phyloP scores from a whole-genome alignment of 35 echinoderm and acorn worm species.

The Heliocidaris erythrogramma region DNA sequence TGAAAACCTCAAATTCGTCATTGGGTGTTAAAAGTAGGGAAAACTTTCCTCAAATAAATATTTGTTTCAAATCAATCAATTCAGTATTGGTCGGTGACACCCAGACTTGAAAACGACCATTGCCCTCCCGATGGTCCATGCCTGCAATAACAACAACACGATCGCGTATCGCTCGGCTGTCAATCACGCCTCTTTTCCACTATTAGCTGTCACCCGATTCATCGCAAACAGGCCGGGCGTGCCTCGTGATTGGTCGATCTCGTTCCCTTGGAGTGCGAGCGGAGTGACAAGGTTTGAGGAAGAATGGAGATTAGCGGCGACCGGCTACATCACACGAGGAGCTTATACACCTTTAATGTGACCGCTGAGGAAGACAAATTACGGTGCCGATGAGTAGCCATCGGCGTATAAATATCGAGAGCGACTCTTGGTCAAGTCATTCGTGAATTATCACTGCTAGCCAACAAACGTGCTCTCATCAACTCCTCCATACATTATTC shows the following conservation, averaged over 20 bases:
- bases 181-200: neutral
- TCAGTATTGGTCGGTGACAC: neutral
- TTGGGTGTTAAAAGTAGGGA: neutral
- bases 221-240: neutral
- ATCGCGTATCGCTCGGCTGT: neutral
- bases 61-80: conserved; percentile 13
- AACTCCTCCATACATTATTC: neutral
- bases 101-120: neutral
- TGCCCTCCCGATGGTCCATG: neutral
- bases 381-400: neutral
- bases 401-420: neutral
- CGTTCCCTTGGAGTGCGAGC: neutral
- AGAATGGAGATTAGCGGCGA: neutral
- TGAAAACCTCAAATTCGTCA: neutral
- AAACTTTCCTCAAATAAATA: neutral
- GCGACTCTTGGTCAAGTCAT: neutral
- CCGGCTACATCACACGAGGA: neutral
- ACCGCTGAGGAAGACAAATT: conserved; percentile 16
- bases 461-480: neutral
- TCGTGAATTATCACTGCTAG: neutral
- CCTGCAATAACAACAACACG: neutral
- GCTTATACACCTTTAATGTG: neutral
- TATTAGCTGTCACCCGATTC: neutral
- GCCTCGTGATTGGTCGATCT: neutral
- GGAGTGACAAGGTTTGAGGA: neutral